Base-by-base conservation (phyloP, 1,140 invertebrate species). In the Tyrophagus putrescentiae region DNA sequence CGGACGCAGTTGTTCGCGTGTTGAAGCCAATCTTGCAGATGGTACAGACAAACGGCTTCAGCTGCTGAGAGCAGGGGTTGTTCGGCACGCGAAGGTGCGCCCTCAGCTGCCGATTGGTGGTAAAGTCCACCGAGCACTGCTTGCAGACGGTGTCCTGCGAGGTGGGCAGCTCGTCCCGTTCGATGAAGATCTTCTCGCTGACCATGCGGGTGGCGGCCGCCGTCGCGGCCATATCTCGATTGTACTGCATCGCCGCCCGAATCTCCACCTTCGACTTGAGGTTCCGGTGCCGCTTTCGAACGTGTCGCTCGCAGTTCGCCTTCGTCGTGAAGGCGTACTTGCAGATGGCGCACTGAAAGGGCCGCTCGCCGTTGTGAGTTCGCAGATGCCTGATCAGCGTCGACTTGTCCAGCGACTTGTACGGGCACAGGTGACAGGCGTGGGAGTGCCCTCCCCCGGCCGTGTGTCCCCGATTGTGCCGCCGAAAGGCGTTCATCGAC, bases 281-380 rank as follows among this genome's bases (percentile, higher is more conserved):
- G 75, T 90, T 85, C 0, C 83, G 81, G 68, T 97, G 92, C 1
- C 73, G 87, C 76, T 76, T 96, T 57, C 74, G 72, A 44, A 78
- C 69, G 67, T 78, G 77, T n/a, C 77, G 68, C 86, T 68, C 90
- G 76, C 69, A 96, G 76, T 76, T 97, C 81, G 76, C 76, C 67
- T 96, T 95, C 0, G 92, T 97, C 1, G 92, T 96, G 71, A 96
- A 97, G 1, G 90, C 88, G 66, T 88, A 94, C 66, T 89, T 87
- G 71, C 93, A 97, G 1, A 94, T 78, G 0, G 82, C 80, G 68
- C 93, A 96, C 68, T 94, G 87, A 68, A 89, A 97, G 0, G 92
- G 92, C 4, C 90, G 77, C 67, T 95, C 90, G 0, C 91, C 91
- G 68, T 93, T 95, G 72, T 96, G 92, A 2, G 84, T 85, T 64